These are phyloP conservation scores for Pseudomyrmex gracilis DNA, from an alignment of 1,140 invertebrate species.

Conservation along the genomic window DNA sequence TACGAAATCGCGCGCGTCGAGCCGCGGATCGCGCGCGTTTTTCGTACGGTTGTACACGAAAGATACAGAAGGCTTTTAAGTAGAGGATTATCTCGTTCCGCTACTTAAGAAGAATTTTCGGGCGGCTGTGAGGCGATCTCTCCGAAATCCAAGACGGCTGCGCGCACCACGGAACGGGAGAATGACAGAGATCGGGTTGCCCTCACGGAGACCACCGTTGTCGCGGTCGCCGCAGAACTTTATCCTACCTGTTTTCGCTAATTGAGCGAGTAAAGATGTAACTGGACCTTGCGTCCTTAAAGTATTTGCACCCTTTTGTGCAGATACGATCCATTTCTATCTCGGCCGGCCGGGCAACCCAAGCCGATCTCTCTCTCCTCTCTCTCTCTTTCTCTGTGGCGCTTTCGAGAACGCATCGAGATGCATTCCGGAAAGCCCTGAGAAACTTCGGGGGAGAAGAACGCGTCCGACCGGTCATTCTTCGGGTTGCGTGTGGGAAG, in stretches of 20 bases:
- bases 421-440: background rate
- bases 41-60: conserved; percentile 14
- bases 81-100: conserved; percentile 80
- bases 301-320: conserved; percentile 82
- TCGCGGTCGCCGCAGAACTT: conserved; percentile 81
- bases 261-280: conserved; percentile 86
- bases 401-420: background rate
- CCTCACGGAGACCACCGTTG: conserved; percentile 78
- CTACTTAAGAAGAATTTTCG: conserved; percentile 82
- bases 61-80: conserved; percentile 75
- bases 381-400: background rate
- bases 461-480: background rate
- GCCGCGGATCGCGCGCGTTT: background rate
- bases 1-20: background rate
- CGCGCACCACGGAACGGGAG: conserved; percentile 54
- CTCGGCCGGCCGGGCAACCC: conserved; percentile 24
- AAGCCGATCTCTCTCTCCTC: background rate
- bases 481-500: background rate
- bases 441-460: background rate
- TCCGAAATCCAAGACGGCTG: conserved; percentile 81
- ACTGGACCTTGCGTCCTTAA: conserved; percentile 84
- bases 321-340: conserved; percentile 78
- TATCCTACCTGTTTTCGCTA: conserved; percentile 85
- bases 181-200: conserved; percentile 85
- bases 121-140: conserved; percentile 74